Percentiles rank a stretch among this genome's conserved stretches.
Conservation (phyloP, 2,113 vertebrate genomes). For the Hippocampus barbouri region DNA sequence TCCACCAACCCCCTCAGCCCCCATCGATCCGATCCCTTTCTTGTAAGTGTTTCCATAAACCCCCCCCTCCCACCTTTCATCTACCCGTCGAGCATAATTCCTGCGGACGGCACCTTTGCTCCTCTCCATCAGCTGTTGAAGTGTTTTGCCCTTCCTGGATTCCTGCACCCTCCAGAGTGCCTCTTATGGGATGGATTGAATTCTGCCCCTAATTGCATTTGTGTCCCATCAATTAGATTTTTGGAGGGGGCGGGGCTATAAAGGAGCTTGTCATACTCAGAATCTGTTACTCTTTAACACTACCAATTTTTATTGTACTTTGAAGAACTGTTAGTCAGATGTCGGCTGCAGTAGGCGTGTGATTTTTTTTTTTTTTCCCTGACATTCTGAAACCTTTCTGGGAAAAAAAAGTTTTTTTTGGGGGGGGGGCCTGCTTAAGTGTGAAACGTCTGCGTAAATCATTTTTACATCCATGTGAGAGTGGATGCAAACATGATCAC, state of each 20-base stretch:
- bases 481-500: too few species aligned
- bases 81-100: constrained; percentile 64
- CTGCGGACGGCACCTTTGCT: constrained; percentile 38
- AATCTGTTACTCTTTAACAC: background rate
- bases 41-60: constrained; percentile 77
- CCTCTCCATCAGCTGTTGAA: constrained; percentile 44
- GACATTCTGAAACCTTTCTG: background rate
- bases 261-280: background rate
- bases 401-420: background rate
- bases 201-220: constrained; percentile 68
- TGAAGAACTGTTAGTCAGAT: background rate
- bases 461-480: background rate
- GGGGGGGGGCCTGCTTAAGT: background rate
- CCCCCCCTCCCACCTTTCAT: constrained; percentile 36
- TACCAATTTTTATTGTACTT: background rate
- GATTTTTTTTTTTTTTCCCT: background rate
- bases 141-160: constrained; percentile 57
- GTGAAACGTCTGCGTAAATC: background rate
- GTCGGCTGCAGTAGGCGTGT: background rate
- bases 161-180: constrained; percentile 62
- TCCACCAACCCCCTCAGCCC: constrained; percentile 26
- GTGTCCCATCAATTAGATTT: constrained; percentile 11
- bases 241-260: background rate
- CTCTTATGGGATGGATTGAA: constrained; percentile 57
- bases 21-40: constrained; percentile 69